A percentile compares a stretch with the other conserved stretches of the same genome.
These are phyloP conservation scores for Drosophila subquinaria DNA, from an alignment of 2,888 invertebrate species.

Conservation along the genomic window DNA sequence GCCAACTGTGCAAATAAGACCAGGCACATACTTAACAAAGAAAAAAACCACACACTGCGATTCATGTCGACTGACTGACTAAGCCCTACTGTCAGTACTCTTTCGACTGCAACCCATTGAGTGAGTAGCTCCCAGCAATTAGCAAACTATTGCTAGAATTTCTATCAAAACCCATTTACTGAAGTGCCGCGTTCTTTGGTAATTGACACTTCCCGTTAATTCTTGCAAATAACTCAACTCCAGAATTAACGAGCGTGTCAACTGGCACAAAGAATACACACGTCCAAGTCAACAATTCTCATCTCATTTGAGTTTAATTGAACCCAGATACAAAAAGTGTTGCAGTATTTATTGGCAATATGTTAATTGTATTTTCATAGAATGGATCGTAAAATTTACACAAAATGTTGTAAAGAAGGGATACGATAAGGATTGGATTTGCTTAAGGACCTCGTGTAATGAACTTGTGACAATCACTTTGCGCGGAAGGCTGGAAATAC, in stretches of 20 bases:
- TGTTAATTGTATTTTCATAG: slow-evolving; percentile 49
- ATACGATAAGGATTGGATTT: slow-evolving; percentile 38
- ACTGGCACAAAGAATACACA: not conserved
- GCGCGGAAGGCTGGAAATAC: slow-evolving; percentile 53
- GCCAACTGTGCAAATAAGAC: not conserved
- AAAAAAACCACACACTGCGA: slow-evolving; percentile 21
- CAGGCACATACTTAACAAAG: slow-evolving; percentile 10
- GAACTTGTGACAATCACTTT: slow-evolving; percentile 42
- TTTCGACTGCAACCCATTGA: not conserved
- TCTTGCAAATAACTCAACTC: not conserved
- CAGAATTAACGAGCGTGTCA: not conserved
- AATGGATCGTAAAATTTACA: slow-evolving; percentile 47
- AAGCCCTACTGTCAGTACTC: not conserved
- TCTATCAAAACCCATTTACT: slow-evolving; percentile 13
- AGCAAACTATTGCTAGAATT: slow-evolving; percentile 28
- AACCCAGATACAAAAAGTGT: slow-evolving; percentile 49
- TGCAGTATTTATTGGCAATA: slow-evolving; percentile 66
- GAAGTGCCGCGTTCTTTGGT: slow-evolving; percentile 2
- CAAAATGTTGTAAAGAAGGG: slow-evolving; percentile 37
- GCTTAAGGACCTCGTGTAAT: slow-evolving; percentile 41
- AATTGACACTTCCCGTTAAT: slow-evolving; percentile 28
- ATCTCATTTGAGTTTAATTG: not conserved
- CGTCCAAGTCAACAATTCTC: not conserved
- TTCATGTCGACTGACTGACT: slow-evolving; percentile 40
- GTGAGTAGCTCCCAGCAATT: slow-evolving; percentile 19